phyloP scores from a whole-genome alignment of 2,888 invertebrate genomes.

The Caenorhabditis wallacei region DNA sequence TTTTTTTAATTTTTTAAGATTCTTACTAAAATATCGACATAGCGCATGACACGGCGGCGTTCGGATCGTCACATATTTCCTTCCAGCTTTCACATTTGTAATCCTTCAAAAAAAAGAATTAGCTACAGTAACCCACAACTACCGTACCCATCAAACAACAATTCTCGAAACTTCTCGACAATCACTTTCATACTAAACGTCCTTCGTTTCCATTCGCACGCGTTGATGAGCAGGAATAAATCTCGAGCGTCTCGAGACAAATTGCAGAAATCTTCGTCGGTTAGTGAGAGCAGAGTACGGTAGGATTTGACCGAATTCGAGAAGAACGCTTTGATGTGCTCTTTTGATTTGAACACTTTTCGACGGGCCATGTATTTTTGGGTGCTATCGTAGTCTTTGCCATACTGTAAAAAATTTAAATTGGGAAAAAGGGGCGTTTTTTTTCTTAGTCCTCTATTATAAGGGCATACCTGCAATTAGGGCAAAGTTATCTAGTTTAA shows the following conservation, averaged over 20 bases:
- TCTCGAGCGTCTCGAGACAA: slow-evolving; percentile 75
- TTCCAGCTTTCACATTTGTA: slow-evolving; percentile 9
- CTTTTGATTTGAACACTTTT: slow-evolving; percentile 74
- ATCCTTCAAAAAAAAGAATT: slow-evolving; percentile 11
- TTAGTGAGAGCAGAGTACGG: slow-evolving; percentile 55
- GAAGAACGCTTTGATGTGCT: slow-evolving; percentile 77
- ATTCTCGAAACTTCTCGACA: slow-evolving; percentile 65
- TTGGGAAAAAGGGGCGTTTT: neutral
- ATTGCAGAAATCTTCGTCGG: slow-evolving; percentile 54
- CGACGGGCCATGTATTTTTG: slow-evolving; percentile 70
- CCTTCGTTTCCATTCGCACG: slow-evolving; percentile 77
- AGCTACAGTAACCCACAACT: no score
- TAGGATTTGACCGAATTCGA: slow-evolving; percentile 76
- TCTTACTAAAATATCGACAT: slow-evolving; percentile 75
- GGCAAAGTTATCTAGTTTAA: no score
- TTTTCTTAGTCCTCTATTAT: no score
- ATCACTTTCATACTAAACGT: slow-evolving; percentile 69
- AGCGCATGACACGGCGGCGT: slow-evolving; percentile 77
- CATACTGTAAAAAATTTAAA: slow-evolving; percentile 71
- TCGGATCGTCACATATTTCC: slow-evolving; percentile 9
- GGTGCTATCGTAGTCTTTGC: slow-evolving; percentile 79
- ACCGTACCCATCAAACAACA: slow-evolving; percentile 71
- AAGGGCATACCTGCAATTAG: no score
- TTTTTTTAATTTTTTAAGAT: no score
- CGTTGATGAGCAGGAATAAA: slow-evolving; percentile 77